phyloP scores from a whole-genome alignment of 2,888 invertebrate genomes.

The Platerodrilus igneus region DNA sequence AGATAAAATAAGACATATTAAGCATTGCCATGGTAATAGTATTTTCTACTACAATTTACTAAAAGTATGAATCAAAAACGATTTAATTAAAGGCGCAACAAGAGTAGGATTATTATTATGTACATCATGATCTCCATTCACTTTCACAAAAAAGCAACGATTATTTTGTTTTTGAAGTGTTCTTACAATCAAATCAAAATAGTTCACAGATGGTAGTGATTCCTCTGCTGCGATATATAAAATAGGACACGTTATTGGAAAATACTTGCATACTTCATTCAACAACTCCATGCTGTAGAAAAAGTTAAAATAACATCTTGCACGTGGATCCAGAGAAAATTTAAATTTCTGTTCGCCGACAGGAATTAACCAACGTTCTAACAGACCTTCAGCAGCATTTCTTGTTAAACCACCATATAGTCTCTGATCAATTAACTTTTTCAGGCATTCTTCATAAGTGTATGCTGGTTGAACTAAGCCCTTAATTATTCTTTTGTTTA shows the following conservation, averaged over 20 bases:
- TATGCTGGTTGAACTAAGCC: conserved; percentile 40
- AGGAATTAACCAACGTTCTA: conserved; percentile 49
- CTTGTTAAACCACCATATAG: conserved; percentile 40
- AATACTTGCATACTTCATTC: too few species aligned
- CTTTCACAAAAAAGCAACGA: conserved; percentile 37
- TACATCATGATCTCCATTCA: conserved; percentile 59
- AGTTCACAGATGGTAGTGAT: conserved; percentile 25
- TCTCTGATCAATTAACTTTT: conserved; percentile 49
- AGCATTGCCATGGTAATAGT: too few species aligned
- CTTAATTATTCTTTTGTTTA: conserved; percentile 34
- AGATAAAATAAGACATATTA: too few species aligned
- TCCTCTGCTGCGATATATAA: conserved; percentile 38
- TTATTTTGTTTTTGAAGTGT: conserved; percentile 33
- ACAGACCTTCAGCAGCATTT: conserved; percentile 49
- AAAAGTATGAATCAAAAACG: conserved; percentile 34
- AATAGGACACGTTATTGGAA: conserved; percentile 42
- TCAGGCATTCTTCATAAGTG: conserved; percentile 49
- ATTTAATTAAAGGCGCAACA: conserved; percentile 42
- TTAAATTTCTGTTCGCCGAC: conserved; percentile 49
- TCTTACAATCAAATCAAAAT: conserved; percentile 28
- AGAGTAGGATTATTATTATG: conserved; percentile 56
- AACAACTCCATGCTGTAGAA: too few species aligned
- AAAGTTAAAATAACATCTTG: too few species aligned
- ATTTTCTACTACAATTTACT: conserved; percentile 37
- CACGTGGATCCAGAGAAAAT: conserved; percentile 56